Evolutionary conservation across 1,140 invertebrate species (phyloP).

Genomic region (Pentalonia nigronervosa): DNA sequence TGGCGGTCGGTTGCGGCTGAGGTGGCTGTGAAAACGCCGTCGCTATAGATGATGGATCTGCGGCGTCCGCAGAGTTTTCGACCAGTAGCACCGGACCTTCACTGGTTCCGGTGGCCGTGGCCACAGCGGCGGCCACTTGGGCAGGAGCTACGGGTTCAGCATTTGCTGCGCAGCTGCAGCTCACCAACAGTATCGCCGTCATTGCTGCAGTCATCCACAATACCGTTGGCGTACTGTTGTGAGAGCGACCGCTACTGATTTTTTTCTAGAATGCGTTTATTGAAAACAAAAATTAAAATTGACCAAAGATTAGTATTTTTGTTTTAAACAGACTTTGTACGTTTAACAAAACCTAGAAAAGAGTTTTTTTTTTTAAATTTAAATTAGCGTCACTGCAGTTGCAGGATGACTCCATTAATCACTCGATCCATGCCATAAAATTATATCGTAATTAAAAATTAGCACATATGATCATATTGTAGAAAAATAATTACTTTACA

Average conservation of each 20-base stretch:
- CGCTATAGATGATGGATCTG: background rate
- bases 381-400: too few species aligned
- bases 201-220: background rate
- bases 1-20: background rate
- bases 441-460: background rate
- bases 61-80: background rate
- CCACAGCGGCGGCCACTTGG: conserved; percentile 39
- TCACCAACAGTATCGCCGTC: background rate
- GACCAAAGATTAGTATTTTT: background rate
- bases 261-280: background rate
- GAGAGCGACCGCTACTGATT: background rate
- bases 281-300: background rate
- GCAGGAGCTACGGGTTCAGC: conserved; percentile 19
- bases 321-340: background rate
- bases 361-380: background rate
- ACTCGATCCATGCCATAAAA: background rate
- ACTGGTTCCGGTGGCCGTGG: background rate
- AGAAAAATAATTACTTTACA: background rate
- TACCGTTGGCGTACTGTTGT: too few species aligned
- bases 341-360: background rate
- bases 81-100: too few species aligned
- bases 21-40: background rate
- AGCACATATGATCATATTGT: background rate
- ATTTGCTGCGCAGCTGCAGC: background rate
- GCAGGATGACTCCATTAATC: background rate